Conservation (phyloP, 1,140 invertebrate genomes). For the Araneus ventricosus region DNA sequence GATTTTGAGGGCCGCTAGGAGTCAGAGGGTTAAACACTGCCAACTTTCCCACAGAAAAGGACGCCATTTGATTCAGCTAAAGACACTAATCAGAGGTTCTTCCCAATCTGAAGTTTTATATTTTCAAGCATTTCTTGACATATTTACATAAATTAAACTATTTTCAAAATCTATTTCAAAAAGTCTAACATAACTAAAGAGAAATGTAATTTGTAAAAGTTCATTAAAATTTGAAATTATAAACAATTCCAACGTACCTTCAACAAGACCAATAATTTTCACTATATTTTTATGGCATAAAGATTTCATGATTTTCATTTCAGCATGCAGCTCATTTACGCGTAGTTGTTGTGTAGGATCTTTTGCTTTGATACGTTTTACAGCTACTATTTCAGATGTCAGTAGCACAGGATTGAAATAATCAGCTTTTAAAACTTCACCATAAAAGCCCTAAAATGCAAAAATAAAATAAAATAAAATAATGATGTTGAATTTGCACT, state of each 20-base stretch:
- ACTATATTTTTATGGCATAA: conserved; percentile 93
- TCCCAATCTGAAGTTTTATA: too few relatives aligned
- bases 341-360: conserved; percentile 63
- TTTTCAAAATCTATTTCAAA: too few relatives aligned
- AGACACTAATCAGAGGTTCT: too few relatives aligned
- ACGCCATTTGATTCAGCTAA: too few relatives aligned
- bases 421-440: conserved; percentile 85
- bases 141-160: too few relatives aligned
- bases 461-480: neutral
- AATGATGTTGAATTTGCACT: too few relatives aligned
- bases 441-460: conserved; percentile 84
- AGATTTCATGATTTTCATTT: conserved; percentile 89
- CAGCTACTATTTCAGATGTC: conserved; percentile 84
- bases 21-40: too few relatives aligned
- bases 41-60: too few relatives aligned
- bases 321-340: conserved; percentile 81
- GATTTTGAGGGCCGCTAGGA: too few relatives aligned
- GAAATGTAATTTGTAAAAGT: neutral
- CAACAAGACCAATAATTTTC: conserved; percentile 89
- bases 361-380: conserved; percentile 85
- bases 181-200: too few relatives aligned
- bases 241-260: conserved; percentile 78
- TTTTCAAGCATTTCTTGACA: too few relatives aligned
- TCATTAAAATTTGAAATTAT: neutral
- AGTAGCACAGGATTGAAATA: conserved; percentile 82